phyloP scores from a whole-genome alignment of 2,797 vertebrate genomes.

The Molothrus ater region DNA sequence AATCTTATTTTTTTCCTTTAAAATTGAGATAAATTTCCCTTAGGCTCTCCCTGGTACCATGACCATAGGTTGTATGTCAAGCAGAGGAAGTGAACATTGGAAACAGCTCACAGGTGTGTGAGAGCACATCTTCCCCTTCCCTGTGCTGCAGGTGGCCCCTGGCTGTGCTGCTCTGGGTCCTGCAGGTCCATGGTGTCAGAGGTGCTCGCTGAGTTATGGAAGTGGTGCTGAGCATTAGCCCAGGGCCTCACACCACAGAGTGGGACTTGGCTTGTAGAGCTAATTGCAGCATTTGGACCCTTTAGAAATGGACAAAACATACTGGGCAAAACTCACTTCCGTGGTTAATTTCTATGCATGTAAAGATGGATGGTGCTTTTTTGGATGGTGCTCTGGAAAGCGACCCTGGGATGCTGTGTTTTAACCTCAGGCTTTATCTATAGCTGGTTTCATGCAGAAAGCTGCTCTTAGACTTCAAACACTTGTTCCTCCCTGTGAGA shows the following conservation, averaged over 20 bases:
- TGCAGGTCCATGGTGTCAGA: neutral
- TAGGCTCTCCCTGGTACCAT: neutral
- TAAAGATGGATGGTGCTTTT: neutral
- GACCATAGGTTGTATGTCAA: neutral
- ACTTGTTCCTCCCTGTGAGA: neutral
- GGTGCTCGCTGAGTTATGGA: fast-evolving
- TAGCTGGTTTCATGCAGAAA: neutral
- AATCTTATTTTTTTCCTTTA: neutral
- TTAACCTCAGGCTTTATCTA: neutral
- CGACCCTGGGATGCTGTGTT: neutral
- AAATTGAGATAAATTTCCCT: neutral
- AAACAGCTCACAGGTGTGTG: neutral
- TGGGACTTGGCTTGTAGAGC: neutral
- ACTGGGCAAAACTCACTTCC: neutral
- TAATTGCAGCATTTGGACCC: neutral
- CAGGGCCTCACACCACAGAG: neutral
- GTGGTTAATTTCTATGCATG: neutral
- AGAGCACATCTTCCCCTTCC: neutral
- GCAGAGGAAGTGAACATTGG: neutral
- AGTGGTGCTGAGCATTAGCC: too few species aligned
- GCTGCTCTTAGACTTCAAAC: neutral
- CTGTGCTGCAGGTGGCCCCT: neutral
- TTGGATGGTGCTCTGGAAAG: neutral
- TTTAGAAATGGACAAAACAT: neutral
- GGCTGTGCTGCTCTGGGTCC: neutral